Evolutionary conservation across 2,113 vertebrate species (phyloP), one percentile per base, ranked within the genome.

Genomic region (Phaethon lepturus): DNA sequence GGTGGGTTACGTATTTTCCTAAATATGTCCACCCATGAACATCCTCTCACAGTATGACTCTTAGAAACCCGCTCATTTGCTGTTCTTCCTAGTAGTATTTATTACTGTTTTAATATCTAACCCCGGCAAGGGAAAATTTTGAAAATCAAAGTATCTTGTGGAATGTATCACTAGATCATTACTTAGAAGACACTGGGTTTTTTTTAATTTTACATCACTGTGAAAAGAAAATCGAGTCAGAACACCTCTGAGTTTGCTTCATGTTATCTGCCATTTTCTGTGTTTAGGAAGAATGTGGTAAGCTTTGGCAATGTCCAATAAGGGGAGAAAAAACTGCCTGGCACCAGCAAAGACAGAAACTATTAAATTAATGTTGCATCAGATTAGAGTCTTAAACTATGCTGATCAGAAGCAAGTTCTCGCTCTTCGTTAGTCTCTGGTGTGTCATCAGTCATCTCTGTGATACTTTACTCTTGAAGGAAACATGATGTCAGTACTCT

Each of bases 401-500:
- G 44, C 14, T 42, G 40, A 74, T 90, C 67, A 92, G 56, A 83
- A 94, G 29, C 19, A 77, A 85, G 8, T 64, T 88, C 40, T 81
- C 73, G 35, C 59, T 94, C 44, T 69, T 91, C 44, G 72, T 84
- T 67, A 63, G 62, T 85, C 68, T 67, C 53, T 80, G 22, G 26
- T 85, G 66, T 93, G 60, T 81, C 75, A 90, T 93, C 72, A 79
- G 0, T 79, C 55, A 72, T 84, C 35, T 83, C 50, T 79, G 35
- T 92, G 84, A 60, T 45, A 45, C 58, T 85, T 83, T 28, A 26
- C 29, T 45, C 45, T 60, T 77, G 64, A 86, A 82, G 69, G 91
- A 94, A 96, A 80, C 45, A 86, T 80, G 55, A 83, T 87, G 76
- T 77, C 81, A 95, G 45, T 78, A 85, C 33, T 86, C 66, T 68